Base-by-base conservation (phyloP, 2,888 invertebrate genomes). In the Leptura quadrifasciata region DNA sequence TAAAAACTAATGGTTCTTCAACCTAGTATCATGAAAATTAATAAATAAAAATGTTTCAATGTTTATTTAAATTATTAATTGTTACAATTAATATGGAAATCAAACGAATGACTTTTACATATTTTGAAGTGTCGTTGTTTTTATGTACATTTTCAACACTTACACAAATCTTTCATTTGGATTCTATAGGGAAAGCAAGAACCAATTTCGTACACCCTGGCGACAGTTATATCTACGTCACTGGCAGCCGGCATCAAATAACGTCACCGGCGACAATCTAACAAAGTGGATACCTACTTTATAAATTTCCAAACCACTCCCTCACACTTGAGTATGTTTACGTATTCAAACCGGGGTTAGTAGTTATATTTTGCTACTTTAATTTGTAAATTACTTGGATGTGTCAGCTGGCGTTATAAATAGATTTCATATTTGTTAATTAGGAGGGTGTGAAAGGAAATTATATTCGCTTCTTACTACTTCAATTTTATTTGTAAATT, bases 311-410 rank as follows among this genome's bases (percentile, higher is more conserved):
- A 54, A 68, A 68, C 68, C 68, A 55, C 68, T 68, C 68, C 68
- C 68, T 55, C 55, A n/a, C 68, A 68, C 68, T 68, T 68, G 68
- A 55, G 54, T 55, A 55, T 55, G 54, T 68, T 68, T 68, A 68
- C 55, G 68, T 35, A 68, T 68, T 27, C 68, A 31, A 68, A 68
- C 31, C 55, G 55, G 68, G 68, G 47, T 68, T 68, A 63, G 31
- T 55, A 55, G 68, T 52, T 55, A 68, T 68, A 55, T 57, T 68
- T 68, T 54, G 68, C 55, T 24, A 57, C 57, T 55, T 68, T 68
- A 68, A 68, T 68, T 68, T 68, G 52, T 55, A 68, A 68, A 68
- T 68, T 68, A 68, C 68, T 57, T 68, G 68, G 68, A 21, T 27
- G 68, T 68, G 68, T 68, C 68, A 18, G 31, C 9, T 35, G 55